A percentile compares a stretch with the other conserved stretches of the same genome.
Evolutionary conservation across 2,888 invertebrate species (phyloP).

Genomic region (Drosophila atroscutellata): DNA sequence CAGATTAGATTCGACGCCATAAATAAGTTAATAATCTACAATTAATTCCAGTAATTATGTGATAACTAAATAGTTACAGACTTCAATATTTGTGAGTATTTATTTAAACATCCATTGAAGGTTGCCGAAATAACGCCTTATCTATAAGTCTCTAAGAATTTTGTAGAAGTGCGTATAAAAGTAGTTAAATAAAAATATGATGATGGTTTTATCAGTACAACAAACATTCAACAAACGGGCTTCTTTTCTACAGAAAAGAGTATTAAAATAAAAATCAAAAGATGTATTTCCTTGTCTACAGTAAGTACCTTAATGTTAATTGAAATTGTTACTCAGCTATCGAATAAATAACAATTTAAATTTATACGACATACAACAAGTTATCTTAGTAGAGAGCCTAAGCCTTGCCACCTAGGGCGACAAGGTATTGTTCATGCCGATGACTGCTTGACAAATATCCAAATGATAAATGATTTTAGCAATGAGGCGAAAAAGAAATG

Average conservation of each 20-base stretch:
- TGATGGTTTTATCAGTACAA: not conserved
- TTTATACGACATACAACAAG: not conserved
- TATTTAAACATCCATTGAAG: not conserved
- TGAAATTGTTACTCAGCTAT: no score
- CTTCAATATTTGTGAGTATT: not conserved
- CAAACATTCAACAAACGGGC: not conserved
- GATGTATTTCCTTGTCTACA: not conserved
- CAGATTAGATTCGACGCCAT: not conserved
- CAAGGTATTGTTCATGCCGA: conserved; percentile 38
- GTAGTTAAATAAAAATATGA: not conserved
- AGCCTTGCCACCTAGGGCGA: conserved; percentile 13
- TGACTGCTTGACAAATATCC: conserved; percentile 34
- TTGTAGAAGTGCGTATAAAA: not conserved
- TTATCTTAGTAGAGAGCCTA: not conserved
- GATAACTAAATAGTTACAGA: not conserved
- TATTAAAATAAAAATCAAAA: not conserved
- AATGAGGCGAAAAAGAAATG: conserved; percentile 8
- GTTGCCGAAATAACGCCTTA: not conserved
- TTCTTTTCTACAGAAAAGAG: not conserved
- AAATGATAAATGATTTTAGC: conserved; percentile 53
- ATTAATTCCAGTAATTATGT: not conserved
- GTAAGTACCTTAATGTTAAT: not conserved
- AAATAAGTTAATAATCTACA: not conserved
- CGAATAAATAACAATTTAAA: no score
- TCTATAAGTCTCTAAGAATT: not conserved